Base-by-base conservation (phyloP, 2,113 vertebrate genomes). In the Apteryx owenii region DNA sequence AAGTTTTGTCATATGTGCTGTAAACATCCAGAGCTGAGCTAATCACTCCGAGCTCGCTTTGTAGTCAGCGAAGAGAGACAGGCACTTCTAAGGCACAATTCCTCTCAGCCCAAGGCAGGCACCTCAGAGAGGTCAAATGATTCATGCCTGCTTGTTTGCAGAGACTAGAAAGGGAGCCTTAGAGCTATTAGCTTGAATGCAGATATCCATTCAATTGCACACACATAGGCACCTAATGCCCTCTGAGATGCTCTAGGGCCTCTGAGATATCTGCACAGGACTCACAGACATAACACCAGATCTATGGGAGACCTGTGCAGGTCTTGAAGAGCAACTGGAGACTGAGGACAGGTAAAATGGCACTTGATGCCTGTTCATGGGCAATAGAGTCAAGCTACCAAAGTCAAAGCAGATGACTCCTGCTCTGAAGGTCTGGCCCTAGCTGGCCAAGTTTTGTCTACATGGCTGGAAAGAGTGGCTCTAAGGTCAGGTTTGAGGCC, bases 21-120 rank as follows among this genome's bases (percentile, higher is more conserved):
- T 94, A 96, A 95, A 96, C 92, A 94, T 85, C 76, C 90, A 94
- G 82, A 83, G 90, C 79, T 60, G 71, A 91, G 88, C 76, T 90
- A 70, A 95, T 96, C 91, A 90, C 7, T 50, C 36, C 0, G 0
- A 93, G 71, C 50, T 93, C 76, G 4, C 85, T 96, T 90, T 88
- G 92, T n/a, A 92, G 93, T 40, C 76, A 54, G 40, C 2, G 0
- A 66, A 54, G 60, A 58, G 58, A 91, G 53, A 80, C 71, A 62
- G 3, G 3, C 22, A 38, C 17, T 73, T 75, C 72, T 70, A 75
- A 70, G 54, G 79, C 17, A 19, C 64, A 36, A 4, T 26, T 87
- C 0, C 0, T 73, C 44, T 62, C 36, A 38, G 58, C n/a, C 53
- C 48, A 21, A 62, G 25, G 53, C 48, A 91, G 53, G 54, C 75